Evolutionary conservation across 2,797 vertebrate species (phyloP), one percentile per base, ranked within the genome.

Genomic region (Harpagifer antarcticus): DNA sequence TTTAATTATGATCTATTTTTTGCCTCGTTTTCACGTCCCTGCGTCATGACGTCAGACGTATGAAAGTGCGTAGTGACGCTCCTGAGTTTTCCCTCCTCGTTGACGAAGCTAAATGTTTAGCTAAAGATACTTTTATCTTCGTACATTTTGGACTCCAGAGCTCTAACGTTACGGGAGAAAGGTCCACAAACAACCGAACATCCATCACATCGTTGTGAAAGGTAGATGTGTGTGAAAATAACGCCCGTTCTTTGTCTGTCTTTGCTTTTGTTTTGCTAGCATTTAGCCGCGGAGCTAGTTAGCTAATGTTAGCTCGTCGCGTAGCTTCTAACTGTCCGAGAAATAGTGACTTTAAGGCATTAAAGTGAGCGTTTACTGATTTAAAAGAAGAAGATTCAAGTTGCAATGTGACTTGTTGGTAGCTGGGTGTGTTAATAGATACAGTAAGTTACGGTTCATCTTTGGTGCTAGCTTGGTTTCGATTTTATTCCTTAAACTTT

Each of bases 1-100:
- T 27, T 27, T 27, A 27, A 27, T 27, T 27, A 27, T 27, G 27
- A 27, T 27, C 27, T 27, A 27, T 27, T 5, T 27, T 5, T 27
- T 27, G 27, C 27, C 27, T 27, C 27, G 27, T 27, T 5, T 27
- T 27, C 27, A 5, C 27, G 27, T 27, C 27, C 27, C 27, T 12
- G 4, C 68, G 66, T 62, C 56, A 17, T 83, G 44, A 76, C 86
- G 73, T 45, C 4, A 19, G 69, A 82, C 82, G 80, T 65, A 55
- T 77, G 74, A 61, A 75, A 50, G 54, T 70, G 62, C 82, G 83
- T 79, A 0, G 0, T 40, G 62, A 89, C 85, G 80, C 0, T 17
- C 45, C 54, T 43, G 75, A 64, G 60, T 85, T 90, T 93, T 91
- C 90, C 91, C 90, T 91, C 91, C 88, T 91, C 85, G 85, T n/a